These are phyloP conservation scores for Aix galericulata DNA, from an alignment of 2,113 vertebrate species.

Conservation along the genomic window DNA sequence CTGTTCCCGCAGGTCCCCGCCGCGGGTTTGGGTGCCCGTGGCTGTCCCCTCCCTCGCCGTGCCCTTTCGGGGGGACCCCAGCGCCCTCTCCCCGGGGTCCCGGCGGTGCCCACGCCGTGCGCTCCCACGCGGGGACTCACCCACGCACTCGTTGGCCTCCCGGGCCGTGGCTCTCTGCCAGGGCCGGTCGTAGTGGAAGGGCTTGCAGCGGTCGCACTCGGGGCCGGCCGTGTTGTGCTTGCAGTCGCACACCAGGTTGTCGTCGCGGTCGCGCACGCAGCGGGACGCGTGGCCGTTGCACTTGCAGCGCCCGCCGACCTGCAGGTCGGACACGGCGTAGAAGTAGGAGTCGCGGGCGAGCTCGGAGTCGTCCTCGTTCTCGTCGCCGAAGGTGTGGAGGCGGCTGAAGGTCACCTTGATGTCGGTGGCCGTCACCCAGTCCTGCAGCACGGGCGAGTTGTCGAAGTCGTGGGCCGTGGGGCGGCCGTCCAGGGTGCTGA, in stretches of 20 bases:
- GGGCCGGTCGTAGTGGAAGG: slow-evolving; percentile 97
- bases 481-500: slow-evolving; percentile 97
- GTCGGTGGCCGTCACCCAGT: slow-evolving; percentile 99
- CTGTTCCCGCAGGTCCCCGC: background rate
- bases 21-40: background rate
- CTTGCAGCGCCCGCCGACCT: slow-evolving; percentile 97
- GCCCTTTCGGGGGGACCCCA: background rate
- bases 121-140: slow-evolving; percentile 79
- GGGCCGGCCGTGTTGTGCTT: slow-evolving; percentile 96
- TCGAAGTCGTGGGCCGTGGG: slow-evolving; percentile 99
- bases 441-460: slow-evolving; percentile 97
- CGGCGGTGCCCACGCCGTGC: background rate
- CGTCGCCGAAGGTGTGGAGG: slow-evolving; percentile 92
- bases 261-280: slow-evolving; percentile 93
- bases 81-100: background rate
- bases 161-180: slow-evolving; percentile 96
- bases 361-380: slow-evolving; percentile 95
- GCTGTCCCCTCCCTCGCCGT: background rate
- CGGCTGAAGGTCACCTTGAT: slow-evolving; percentile 93
- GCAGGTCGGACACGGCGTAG: slow-evolving; percentile 95
- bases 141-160: slow-evolving; percentile 98
- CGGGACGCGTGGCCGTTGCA: slow-evolving; percentile 97
- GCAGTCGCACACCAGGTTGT: slow-evolving; percentile 93
- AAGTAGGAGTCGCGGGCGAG: slow-evolving; percentile 94
- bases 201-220: slow-evolving; percentile 98